These are phyloP conservation scores for mouse (Mus musculus) DNA, from an alignment of 2,113 vertebrate species.

Conservation along the genomic window DNA sequence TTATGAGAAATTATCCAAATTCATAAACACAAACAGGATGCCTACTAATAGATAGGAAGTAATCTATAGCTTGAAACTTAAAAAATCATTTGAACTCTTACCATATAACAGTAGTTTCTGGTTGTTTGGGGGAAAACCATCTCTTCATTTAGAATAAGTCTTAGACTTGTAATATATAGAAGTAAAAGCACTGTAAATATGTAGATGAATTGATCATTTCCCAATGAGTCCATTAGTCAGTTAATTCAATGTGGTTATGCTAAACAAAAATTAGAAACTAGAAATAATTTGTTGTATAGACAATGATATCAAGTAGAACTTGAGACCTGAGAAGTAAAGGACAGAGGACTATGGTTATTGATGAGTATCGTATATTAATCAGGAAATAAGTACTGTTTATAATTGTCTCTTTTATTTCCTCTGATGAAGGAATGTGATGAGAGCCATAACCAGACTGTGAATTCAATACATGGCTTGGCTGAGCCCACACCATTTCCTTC, in stretches of 20 bases:
- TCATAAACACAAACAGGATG: background rate
- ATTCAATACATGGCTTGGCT: no score
- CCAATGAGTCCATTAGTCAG: background rate
- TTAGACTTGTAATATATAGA: background rate
- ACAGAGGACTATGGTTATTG: background rate
- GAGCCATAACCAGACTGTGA: no score
- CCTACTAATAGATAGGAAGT: background rate
- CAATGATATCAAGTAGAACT: background rate
- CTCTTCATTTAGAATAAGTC: background rate
- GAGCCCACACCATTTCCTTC: no score
- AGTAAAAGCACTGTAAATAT: background rate
- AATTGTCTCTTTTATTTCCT: no score
- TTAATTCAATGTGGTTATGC: background rate
- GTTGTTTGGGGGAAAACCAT: background rate
- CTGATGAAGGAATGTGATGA: no score
- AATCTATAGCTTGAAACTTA: background rate
- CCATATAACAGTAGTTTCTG: background rate
- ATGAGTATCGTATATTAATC: background rate
- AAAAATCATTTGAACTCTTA: background rate
- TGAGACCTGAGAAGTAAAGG: background rate
- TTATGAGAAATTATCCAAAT: background rate
- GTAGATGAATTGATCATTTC: background rate
- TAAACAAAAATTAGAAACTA: conserved; percentile 8
- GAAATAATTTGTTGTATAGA: background rate
- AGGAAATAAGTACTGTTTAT: background rate